Conservation (phyloP, 2,113 vertebrate genomes). For the Garra rufa region DNA sequence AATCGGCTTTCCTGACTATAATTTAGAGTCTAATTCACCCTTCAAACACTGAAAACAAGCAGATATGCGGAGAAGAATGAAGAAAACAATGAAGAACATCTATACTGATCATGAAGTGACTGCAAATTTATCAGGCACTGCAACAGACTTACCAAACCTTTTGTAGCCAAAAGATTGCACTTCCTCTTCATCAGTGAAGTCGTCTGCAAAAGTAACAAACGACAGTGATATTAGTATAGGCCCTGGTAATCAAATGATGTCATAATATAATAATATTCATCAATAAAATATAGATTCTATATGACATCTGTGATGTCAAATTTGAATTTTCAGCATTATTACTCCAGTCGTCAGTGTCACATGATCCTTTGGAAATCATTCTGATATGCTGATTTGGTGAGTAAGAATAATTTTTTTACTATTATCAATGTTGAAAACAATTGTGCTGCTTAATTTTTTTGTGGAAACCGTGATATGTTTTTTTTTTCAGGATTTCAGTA, state of each 20-base stretch:
- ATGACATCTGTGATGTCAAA: neutral
- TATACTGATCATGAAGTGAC: neutral
- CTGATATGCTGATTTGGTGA: neutral
- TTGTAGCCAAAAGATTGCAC: constrained; percentile 98
- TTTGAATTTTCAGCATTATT: too few species aligned
- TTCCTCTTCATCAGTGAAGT: constrained; percentile 96
- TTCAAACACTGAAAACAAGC: neutral
- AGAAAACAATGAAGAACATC: neutral
- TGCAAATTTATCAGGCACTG: neutral
- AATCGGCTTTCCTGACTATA: constrained; percentile 30
- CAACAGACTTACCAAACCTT: constrained; percentile 90
- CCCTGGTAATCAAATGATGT: neutral
- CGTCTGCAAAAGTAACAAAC: constrained; percentile 81
- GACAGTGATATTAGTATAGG: neutral
- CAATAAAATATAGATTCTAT: neutral
- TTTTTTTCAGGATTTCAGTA: neutral
- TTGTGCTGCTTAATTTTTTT: neutral
- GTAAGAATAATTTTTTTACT: neutral
- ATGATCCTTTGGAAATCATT: neutral
- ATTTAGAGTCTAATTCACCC: constrained; percentile 1
- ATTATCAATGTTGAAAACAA: neutral
- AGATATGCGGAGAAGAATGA: neutral
- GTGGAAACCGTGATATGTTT: neutral
- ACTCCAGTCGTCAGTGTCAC: too few species aligned
- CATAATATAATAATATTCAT: neutral